Base-by-base conservation (phyloP, 2,113 vertebrate species). In the Notarius quadriscutis region DNA sequence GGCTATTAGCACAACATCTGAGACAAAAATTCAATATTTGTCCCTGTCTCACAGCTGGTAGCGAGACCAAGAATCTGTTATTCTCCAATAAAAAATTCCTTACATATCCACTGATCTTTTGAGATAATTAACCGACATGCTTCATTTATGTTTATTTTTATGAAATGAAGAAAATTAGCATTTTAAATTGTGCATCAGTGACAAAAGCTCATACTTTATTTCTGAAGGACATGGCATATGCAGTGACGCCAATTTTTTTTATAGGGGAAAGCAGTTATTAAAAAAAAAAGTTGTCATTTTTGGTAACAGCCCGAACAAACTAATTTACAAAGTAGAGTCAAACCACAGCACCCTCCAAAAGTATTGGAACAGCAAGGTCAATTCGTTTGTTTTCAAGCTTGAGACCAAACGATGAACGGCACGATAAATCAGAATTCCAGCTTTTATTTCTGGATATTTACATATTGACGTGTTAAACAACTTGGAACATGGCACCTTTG, bases 1-100 rank as follows among this genome's bases (percentile, higher is more conserved):
- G 11, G 88, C 69, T 85, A 78, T 48, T 77, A n/a, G 22, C 80
- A 63, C 55, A 86, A 79, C 58, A 84, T 88, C 67, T 86, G 84
- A 84, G 30, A 86, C 74, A 74, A 86, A 27, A 75, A 81, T 80
- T 77, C 71, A 84, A 84, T 79, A 79, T 78, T 86, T 88, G 81
- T 53, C 14, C n/a, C 25, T 4, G 51, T 84, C 25, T 81, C 79
- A 72, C 86, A 72, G 80, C 48, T 83, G 12, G 55, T 55, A 86
- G 51, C 18, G 5, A 20, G 25, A 74, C 30, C 55, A 41, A 74
- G 63, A 83, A 63, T 62, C 80, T 74, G 57, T 62, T 71, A 65
- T 30, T 50, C 34, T 63, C 18, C 6, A 27, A 51, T 63, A 22
- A 81, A 72, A 53, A 34, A 63, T 83, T 22, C 55, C 30, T 34